phyloP scores from a whole-genome alignment of 2,888 invertebrate species.

The Cataglyphis rosenhaueri region DNA sequence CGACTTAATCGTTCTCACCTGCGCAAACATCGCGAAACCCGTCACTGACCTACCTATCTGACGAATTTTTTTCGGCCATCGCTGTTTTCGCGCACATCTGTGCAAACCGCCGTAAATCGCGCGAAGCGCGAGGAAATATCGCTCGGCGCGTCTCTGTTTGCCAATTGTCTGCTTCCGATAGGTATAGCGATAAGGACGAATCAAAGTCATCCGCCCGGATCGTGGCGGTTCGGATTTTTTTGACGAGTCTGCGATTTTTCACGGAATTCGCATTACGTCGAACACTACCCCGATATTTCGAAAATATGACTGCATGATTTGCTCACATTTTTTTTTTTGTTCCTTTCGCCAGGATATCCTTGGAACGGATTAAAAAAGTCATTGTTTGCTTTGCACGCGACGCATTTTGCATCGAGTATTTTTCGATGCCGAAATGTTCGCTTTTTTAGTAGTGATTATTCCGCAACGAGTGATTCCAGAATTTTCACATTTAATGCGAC shows the following conservation, averaged over 20 bases:
- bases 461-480: background rate
- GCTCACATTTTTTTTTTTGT: slow-evolving; percentile 14
- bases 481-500: slow-evolving; percentile 34
- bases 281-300: background rate
- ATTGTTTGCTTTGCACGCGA: slow-evolving; percentile 21
- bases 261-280: background rate
- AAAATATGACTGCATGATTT: background rate
- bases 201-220: slow-evolving; percentile 73
- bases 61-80: slow-evolving; percentile 24
- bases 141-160: slow-evolving; percentile 73
- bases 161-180: slow-evolving; percentile 76
- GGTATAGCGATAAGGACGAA: slow-evolving; percentile 74
- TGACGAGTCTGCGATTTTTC: slow-evolving; percentile 2
- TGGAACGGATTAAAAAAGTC: slow-evolving; percentile 21
- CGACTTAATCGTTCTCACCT: slow-evolving; percentile 63
- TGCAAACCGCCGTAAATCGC: slow-evolving; percentile 70
- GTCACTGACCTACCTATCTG: slow-evolving; percentile 70
- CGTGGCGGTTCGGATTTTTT: background rate
- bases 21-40: slow-evolving; percentile 64
- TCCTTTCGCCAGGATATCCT: slow-evolving; percentile 7
- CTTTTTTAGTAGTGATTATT: slow-evolving; percentile 37
- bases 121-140: slow-evolving; percentile 62
- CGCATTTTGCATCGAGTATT: slow-evolving; percentile 39
- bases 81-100: slow-evolving; percentile 64
- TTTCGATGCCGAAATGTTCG: slow-evolving; percentile 6